phyloP scores from a whole-genome alignment of 1,140 invertebrate species.

The Drosophila ficusphila region DNA sequence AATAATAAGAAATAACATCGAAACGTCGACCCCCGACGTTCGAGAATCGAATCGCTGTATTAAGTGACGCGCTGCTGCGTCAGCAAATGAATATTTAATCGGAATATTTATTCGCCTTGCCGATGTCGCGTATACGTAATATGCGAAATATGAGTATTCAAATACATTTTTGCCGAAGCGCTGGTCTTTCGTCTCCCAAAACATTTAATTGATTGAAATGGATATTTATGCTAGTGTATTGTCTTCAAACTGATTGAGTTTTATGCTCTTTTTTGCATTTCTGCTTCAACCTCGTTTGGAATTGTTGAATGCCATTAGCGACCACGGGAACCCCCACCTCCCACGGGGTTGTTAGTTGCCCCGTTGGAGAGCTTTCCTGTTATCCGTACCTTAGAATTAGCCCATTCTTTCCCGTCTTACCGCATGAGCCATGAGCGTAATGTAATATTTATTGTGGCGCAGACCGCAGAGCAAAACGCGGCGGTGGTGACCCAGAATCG shows the following conservation, averaged over 20 bases:
- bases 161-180: constrained; percentile 20
- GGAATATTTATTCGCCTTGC: constrained; percentile 61
- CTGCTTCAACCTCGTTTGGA: constrained; percentile 9
- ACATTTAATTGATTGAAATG: constrained; percentile 62
- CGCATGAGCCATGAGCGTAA: not conserved
- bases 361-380: not conserved
- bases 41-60: constrained; percentile 47
- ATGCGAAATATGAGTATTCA: constrained; percentile 45
- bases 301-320: constrained; percentile 11
- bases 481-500: not conserved
- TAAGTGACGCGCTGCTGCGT: constrained; percentile 73
- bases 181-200: not conserved
- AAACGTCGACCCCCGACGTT: constrained; percentile 33
- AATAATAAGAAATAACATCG: constrained; percentile 55
- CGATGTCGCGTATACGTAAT: constrained; percentile 35
- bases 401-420: not conserved
- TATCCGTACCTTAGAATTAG: not conserved
- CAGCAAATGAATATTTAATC: constrained; percentile 81
- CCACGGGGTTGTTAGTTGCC: not conserved
- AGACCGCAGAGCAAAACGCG: constrained; percentile 1
- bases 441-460: constrained; percentile 16
- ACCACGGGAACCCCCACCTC: constrained; percentile 8
- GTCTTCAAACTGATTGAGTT: constrained; percentile 10
- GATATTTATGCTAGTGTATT: constrained; percentile 38
- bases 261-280: constrained; percentile 10